Conservation (phyloP, 2,888 invertebrate genomes). For the Acleris laterana region DNA sequence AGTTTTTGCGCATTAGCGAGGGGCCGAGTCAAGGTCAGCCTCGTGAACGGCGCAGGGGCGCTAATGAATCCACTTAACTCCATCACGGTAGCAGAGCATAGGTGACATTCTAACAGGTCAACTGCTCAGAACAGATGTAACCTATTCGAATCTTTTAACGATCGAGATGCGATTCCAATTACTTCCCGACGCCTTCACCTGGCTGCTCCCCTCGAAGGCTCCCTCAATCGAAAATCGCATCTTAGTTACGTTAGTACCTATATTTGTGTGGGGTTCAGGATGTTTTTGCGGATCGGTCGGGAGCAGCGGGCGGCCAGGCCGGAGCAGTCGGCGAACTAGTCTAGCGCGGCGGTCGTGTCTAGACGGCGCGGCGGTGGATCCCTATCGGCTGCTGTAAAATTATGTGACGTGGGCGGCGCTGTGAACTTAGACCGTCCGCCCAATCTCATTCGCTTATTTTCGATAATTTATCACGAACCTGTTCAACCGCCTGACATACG, state of each 20-base stretch:
- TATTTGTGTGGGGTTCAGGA: conserved; percentile 56
- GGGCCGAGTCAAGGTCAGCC: conserved; percentile 44
- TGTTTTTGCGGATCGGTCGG: conserved; percentile 63
- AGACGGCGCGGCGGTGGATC: conserved; percentile 71
- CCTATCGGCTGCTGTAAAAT: conserved; percentile 77
- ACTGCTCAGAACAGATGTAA: conserved; percentile 43
- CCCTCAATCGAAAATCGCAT: conserved; percentile 64
- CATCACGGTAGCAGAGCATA: conserved; percentile 39
- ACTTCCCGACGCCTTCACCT: conserved; percentile 45
- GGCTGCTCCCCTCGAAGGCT: conserved; percentile 48
- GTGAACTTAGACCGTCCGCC: conserved; percentile 60
- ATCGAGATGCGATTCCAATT: conserved; percentile 26
- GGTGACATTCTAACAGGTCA: conserved; percentile 39
- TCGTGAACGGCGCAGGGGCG: conserved; percentile 43
- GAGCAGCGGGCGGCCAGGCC: conserved; percentile 44
- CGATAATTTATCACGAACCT: conserved; percentile 44
- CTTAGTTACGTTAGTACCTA: conserved; percentile 58
- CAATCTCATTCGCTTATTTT: conserved; percentile 56
- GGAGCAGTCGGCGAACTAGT: conserved; percentile 68
- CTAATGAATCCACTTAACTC: conserved; percentile 56
- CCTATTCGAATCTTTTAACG: conserved; percentile 8
- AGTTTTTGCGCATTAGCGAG: conserved; percentile 32
- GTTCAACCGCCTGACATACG: conserved; percentile 34
- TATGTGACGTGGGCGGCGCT: conserved; percentile 69
- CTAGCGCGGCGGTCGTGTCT: conserved; percentile 74